These are phyloP conservation scores for Chroicocephalus ridibundus DNA, from an alignment of 2,113 vertebrate genomes.

Conservation along the genomic window DNA sequence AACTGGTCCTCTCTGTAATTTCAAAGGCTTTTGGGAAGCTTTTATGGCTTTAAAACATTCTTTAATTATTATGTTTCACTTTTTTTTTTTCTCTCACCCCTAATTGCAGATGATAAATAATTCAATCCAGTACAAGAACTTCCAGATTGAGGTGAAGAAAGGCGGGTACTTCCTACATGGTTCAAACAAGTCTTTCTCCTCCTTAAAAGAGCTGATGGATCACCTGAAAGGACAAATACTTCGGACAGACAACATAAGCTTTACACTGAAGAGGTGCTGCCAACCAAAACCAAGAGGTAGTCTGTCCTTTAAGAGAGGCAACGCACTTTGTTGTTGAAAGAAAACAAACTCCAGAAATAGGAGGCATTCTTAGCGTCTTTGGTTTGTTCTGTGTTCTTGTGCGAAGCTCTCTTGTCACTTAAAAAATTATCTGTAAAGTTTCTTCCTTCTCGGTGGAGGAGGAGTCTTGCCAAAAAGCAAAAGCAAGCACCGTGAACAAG, in stretches of 20 bases:
- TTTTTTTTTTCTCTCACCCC: neutral
- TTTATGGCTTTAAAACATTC: neutral
- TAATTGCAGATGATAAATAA: slow-evolving; percentile 36
- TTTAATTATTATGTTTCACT: neutral
- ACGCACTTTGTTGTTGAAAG: neutral
- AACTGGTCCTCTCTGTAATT: neutral
- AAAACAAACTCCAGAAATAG: neutral
- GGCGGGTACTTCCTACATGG: slow-evolving; percentile 83
- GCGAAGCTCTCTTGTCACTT: neutral
- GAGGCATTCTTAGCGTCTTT: neutral
- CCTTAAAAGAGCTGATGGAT: slow-evolving; percentile 86
- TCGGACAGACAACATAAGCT: slow-evolving; percentile 90
- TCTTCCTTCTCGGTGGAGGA: neutral
- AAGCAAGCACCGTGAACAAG: neutral
- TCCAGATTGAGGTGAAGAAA: slow-evolving; percentile 88
- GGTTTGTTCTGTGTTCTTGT: neutral
- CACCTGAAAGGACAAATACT: slow-evolving; percentile 92
- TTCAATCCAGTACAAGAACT: slow-evolving; percentile 91
- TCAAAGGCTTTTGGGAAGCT: neutral
- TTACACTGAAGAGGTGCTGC: slow-evolving; percentile 90
- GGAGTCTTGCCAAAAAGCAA: neutral
- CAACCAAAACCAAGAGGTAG: slow-evolving; percentile 94
- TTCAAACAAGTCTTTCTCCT: slow-evolving; percentile 78
- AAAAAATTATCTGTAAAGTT: neutral
- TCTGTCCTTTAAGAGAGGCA: neutral